A percentile compares a stretch with the other conserved stretches of the same genome.
phyloP scores from a whole-genome alignment of 2,888 invertebrate genomes.

The Scrobipalpa atriplicella region DNA sequence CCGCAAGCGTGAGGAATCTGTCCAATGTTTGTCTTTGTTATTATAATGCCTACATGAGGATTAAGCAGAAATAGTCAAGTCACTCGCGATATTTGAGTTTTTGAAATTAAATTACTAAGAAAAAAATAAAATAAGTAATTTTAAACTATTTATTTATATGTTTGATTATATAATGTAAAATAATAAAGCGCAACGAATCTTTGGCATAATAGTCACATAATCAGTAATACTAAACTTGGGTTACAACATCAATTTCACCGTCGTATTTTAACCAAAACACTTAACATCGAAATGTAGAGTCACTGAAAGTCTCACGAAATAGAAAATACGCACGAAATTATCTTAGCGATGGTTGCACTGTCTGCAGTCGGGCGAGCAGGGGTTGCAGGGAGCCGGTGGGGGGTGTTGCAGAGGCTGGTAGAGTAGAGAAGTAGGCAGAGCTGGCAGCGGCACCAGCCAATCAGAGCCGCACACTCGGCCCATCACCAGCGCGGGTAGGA shows the following conservation, averaged over 20 bases:
- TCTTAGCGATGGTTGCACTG: slow-evolving; percentile 72
- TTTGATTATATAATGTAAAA: neutral
- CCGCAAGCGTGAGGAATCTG: slow-evolving; percentile 45
- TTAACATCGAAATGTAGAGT: neutral
- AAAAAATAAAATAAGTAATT: neutral
- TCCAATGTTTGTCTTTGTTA: slow-evolving; percentile 40
- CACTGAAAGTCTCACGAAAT: slow-evolving; percentile 11
- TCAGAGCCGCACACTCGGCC: slow-evolving; percentile 79
- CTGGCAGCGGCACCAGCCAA: slow-evolving; percentile 76
- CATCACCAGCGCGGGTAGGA: slow-evolving; percentile 75
- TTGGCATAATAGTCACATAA: neutral
- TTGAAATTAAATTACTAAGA: neutral
- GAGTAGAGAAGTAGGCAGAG: slow-evolving; percentile 60
- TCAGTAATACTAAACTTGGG: neutral
- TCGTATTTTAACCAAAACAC: neutral
- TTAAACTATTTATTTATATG: neutral
- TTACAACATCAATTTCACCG: neutral
- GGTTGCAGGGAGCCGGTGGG: slow-evolving; percentile 59
- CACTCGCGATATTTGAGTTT: neutral
- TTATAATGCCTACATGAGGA: no score
- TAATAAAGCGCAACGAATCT: slow-evolving; percentile 15
- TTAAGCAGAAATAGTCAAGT: no score
- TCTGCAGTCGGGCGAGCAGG: slow-evolving; percentile 74
- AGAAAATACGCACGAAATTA: neutral
- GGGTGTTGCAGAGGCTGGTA: slow-evolving; percentile 72